A percentile compares a stretch with the other conserved stretches of the same genome.
Evolutionary conservation across 2,888 invertebrate species (phyloP).

Genomic region (Exephanes ischioxanthus): DNA sequence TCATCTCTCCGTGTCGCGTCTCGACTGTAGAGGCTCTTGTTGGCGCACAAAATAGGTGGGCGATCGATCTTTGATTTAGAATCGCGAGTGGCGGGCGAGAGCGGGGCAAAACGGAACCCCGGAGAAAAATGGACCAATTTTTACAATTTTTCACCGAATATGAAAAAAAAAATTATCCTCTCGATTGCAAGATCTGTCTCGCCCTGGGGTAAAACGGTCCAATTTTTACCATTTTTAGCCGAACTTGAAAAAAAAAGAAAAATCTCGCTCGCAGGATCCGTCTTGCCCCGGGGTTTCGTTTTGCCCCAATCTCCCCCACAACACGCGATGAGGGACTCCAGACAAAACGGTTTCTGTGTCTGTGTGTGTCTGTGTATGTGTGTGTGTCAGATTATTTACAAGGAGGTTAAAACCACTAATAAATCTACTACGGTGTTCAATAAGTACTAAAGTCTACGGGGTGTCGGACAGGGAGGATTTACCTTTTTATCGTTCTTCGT

Average conservation of each 20-base stretch:
- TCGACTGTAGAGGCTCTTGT: conserved; percentile 79
- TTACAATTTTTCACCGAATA: too few species aligned
- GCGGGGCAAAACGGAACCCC: too few species aligned
- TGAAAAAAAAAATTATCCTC: too few species aligned
- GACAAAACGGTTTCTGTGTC: conserved; percentile 33
- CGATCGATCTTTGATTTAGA: conserved; percentile 75
- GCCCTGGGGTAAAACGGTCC: too few species aligned
- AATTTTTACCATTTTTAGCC: too few species aligned
- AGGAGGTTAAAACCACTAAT: conserved; percentile 35
- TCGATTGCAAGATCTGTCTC: too few species aligned
- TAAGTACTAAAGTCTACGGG: conserved; percentile 40
- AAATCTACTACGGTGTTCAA: conserved; percentile 48
- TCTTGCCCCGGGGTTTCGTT: too few species aligned
- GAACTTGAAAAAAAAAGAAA: too few species aligned
- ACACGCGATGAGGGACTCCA: conserved; percentile 49
- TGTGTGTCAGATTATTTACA: conserved; percentile 57
- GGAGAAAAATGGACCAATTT: too few species aligned
- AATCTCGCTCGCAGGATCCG: too few species aligned
- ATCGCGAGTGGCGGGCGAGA: background rate
- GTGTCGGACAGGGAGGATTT: conserved; percentile 66
- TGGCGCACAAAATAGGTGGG: conserved; percentile 82
- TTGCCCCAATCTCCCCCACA: background rate
- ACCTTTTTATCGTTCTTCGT: conserved; percentile 33
- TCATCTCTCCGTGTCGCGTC: conserved; percentile 68
- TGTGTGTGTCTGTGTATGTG: background rate